Evolutionary conservation across 2,797 vertebrate genomes (phyloP), one percentile per base, ranked within the genome.

Genomic region (Acanthiza pusilla): DNA sequence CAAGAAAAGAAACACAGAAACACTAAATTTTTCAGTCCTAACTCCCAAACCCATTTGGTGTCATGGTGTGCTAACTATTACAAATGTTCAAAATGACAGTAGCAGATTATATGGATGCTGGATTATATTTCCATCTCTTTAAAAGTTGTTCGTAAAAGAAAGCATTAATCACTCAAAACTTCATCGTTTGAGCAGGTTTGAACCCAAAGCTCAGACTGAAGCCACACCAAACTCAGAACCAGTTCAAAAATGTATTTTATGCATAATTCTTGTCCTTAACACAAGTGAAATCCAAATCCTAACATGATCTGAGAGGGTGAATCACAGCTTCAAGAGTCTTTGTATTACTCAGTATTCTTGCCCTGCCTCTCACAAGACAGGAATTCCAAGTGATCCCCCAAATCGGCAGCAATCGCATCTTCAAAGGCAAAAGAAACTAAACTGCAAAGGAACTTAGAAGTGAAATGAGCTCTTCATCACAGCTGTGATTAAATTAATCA

Each of bases 401-500:
- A 82, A 89, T 80, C 67, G 87, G 74, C 75, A 91, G 80, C 67
- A 67, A 85, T 27, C 12, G 1, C 53, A 87, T 92, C 78, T 92
- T 89, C 89, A 95, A 85, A 91, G 54, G 81, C 67, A 88, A 60
- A 75, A 25, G 53, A 77, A 94, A 71, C 84, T 73, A 58, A 96
- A 93, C 74, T 76, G 43, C 60, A 65, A 92, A 85, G n/a, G 87
- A 73, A 84, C n/a, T 45, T 20, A 91, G 58, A 71, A 60, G 57
- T 68, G 53, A 94, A 94, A 95, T 19, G 32, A 92, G 85, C 65
- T 91, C 78, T 63, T 87, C 78, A 71, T 40, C 58, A 78, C 48
- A 95, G 81, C 71, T 82, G 67, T 74, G 65, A 94, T 91, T 91
- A 89, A 80, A 81, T 29, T 66, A 89, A 93, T 63, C 84, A 78